A percentile compares a stretch with the other conserved stretches of the same genome.
Conservation (phyloP, 2,888 invertebrate species). For the Petrolisthes manimaculis region DNA sequence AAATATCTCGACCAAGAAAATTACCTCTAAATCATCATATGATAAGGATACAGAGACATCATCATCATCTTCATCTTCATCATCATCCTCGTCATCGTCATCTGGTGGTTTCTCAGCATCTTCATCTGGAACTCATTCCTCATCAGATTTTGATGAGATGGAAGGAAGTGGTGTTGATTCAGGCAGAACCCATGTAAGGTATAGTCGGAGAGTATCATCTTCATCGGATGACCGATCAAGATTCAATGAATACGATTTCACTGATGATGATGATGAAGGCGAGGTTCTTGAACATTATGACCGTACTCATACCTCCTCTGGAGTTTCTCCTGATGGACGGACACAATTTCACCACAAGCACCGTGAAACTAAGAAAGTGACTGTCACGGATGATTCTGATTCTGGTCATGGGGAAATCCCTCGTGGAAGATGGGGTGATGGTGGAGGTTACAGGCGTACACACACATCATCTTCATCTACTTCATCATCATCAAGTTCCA, state of each 20-base stretch:
- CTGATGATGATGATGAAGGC: conserved; percentile 37
- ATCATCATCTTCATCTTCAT: conserved; percentile 21
- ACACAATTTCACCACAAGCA: conserved; percentile 33
- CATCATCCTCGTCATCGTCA: conserved; percentile 25
- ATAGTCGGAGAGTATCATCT: conserved; percentile 60
- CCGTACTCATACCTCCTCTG: conserved; percentile 36
- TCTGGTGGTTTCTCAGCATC: conserved; percentile 23
- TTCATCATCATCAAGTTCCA: neutral
- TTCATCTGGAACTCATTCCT: conserved; percentile 22
- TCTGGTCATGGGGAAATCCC: conserved; percentile 33
- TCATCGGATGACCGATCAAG: conserved; percentile 36
- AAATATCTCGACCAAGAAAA: conserved; percentile 34
- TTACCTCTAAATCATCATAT: conserved; percentile 33
- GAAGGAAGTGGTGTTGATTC: conserved; percentile 41
- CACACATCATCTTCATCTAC: conserved; percentile 1
- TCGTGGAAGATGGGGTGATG: conserved; percentile 35
- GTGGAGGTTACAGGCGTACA: conserved; percentile 34
- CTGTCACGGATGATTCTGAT: conserved; percentile 20
- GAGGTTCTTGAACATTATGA: conserved; percentile 38
- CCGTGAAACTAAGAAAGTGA: conserved; percentile 39
- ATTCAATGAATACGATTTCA: conserved; percentile 18
- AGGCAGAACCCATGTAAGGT: conserved; percentile 54
- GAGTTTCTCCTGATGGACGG: conserved; percentile 41
- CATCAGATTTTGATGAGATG: conserved; percentile 10
- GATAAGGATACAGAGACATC: conserved; percentile 3